phyloP scores from a whole-genome alignment of 2,113 vertebrate genomes.

The Numenius arquata region DNA sequence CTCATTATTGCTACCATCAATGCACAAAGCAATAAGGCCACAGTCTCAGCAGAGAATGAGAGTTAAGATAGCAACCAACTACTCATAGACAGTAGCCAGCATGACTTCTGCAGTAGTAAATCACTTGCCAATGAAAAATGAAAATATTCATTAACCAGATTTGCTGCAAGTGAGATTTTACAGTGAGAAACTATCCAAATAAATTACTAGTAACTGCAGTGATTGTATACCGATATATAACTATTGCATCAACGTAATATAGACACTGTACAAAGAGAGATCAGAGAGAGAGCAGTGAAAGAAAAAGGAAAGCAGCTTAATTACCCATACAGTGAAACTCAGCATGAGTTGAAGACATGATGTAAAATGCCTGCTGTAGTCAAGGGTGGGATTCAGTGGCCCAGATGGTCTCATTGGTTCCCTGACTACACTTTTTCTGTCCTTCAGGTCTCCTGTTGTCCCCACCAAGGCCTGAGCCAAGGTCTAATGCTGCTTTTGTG shows the following conservation, averaged over 20 bases:
- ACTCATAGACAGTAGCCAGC: neutral
- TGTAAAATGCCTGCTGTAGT: neutral
- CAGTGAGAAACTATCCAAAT: neutral
- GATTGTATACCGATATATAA: too few relatives aligned
- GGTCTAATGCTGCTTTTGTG: neutral
- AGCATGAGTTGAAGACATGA: neutral
- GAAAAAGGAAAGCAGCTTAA: neutral
- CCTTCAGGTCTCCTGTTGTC: neutral
- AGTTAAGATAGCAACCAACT: neutral
- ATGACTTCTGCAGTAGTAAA: neutral
- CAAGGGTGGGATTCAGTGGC: neutral
- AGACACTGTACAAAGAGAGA: neutral
- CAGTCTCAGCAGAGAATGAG: neutral
- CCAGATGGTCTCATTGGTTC: neutral
- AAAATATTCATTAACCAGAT: neutral
- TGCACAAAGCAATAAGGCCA: neutral
- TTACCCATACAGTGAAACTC: neutral
- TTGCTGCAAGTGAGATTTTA: neutral
- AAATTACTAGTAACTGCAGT: neutral
- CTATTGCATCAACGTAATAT: neutral
- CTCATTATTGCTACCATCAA: neutral
- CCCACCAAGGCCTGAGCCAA: neutral
- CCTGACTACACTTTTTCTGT: neutral
- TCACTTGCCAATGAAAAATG: neutral
- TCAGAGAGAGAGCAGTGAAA: neutral